Conservation (phyloP, 2,888 invertebrate genomes). For the Cerastis leucographa region DNA sequence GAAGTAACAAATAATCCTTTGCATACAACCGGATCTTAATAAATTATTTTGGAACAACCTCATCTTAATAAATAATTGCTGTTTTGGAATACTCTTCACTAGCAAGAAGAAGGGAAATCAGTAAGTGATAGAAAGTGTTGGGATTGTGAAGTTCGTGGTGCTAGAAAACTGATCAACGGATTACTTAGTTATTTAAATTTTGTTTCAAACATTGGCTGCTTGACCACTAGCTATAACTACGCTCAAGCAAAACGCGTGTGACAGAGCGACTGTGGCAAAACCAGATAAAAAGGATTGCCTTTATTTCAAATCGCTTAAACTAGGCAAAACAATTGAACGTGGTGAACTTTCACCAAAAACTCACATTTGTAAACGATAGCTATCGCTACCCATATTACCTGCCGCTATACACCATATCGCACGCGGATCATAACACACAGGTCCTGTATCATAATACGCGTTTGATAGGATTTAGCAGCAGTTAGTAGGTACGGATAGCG, state of each 20-base stretch:
- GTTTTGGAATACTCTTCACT: neutral
- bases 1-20: neutral
- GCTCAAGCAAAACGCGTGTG: neutral
- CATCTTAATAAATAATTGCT: neutral
- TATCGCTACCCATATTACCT: neutral
- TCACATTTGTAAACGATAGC: neutral
- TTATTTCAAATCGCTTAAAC: too few species aligned
- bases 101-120: neutral
- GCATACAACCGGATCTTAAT: neutral
- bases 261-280: neutral
- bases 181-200: neutral
- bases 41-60: neutral
- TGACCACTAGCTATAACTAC: neutral
- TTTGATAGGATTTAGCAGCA: too few species aligned
- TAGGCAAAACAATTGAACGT: neutral
- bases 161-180: neutral
- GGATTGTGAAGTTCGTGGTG: neutral
- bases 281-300: neutral
- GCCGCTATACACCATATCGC: too few species aligned
- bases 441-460: too few species aligned
- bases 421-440: too few species aligned
- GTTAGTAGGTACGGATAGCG: too few species aligned
- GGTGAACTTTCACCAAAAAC: neutral
- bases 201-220: neutral
- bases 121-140: neutral